These are phyloP conservation scores for Wiebesia pumilae DNA, from an alignment of 1,140 invertebrate genomes.

Conservation along the genomic window DNA sequence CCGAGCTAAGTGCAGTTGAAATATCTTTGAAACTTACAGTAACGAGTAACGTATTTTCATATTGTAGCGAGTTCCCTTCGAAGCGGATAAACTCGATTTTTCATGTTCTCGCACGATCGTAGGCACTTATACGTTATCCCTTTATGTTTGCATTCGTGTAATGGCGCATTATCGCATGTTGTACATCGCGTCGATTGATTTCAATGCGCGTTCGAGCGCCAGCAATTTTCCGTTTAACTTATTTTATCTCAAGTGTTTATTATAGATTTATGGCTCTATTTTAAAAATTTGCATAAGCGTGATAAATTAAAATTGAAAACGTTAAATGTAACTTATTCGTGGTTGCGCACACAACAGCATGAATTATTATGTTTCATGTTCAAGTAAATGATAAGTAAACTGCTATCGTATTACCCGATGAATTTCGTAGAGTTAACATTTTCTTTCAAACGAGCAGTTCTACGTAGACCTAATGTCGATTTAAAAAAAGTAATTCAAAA, in stretches of 20 bases:
- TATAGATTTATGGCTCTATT: neutral
- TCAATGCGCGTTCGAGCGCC: conserved; percentile 6
- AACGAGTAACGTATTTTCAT: neutral
- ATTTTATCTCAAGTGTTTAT: neutral
- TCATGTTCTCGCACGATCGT: neutral
- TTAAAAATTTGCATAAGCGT: neutral
- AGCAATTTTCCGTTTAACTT: neutral
- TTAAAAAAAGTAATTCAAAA: neutral
- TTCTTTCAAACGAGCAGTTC: too few relatives aligned
- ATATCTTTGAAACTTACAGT: conserved; percentile 19
- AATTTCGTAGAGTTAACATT: too few relatives aligned
- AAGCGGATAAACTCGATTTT: neutral
- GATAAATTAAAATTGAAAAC: too few relatives aligned
- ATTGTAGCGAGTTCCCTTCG: neutral
- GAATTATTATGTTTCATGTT: too few relatives aligned
- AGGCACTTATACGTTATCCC: neutral
- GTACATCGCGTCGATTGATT: conserved; percentile 20
- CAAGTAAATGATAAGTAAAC: too few relatives aligned
- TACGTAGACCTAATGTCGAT: neutral
- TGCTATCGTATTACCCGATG: too few relatives aligned
- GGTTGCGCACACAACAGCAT: too few relatives aligned
- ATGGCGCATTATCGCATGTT: neutral
- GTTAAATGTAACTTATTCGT: too few relatives aligned
- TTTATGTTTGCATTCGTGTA: conserved; percentile 28
- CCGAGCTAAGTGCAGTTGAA: neutral